Conservation (phyloP, 2,113 vertebrate species). For the Myotis davidii region DNA sequence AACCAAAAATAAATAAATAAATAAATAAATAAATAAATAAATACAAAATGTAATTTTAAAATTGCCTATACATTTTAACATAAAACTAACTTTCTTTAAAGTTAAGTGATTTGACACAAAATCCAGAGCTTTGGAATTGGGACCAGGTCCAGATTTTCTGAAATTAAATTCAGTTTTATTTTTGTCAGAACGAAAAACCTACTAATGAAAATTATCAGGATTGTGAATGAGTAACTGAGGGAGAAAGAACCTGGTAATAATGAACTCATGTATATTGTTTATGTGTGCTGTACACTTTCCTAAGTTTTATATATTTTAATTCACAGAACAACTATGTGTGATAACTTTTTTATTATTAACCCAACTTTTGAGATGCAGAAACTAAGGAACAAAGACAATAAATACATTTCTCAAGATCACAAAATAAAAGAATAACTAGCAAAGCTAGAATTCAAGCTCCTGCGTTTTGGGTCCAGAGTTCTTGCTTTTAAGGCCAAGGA, state of each 20-base stretch:
- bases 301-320: background rate
- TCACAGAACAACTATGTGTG: background rate
- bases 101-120: background rate
- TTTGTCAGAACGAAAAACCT: background rate
- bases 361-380: background rate
- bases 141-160: background rate
- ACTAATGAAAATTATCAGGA: background rate
- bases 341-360: background rate
- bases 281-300: background rate
- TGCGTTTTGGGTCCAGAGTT: background rate
- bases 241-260: background rate
- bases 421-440: background rate
- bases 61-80: background rate
- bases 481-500: background rate
- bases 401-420: background rate
- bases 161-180: background rate
- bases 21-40: too few relatives aligned
- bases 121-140: background rate
- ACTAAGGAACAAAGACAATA: background rate
- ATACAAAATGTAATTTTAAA: background rate
- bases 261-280: background rate
- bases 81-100: background rate
- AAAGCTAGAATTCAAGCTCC: background rate
- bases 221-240: background rate
- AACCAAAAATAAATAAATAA: background rate